These are phyloP conservation scores for Spongilla lacustris DNA, from an alignment of 37 sponge, comb jelly and placozoan species.

Conservation along the genomic window DNA sequence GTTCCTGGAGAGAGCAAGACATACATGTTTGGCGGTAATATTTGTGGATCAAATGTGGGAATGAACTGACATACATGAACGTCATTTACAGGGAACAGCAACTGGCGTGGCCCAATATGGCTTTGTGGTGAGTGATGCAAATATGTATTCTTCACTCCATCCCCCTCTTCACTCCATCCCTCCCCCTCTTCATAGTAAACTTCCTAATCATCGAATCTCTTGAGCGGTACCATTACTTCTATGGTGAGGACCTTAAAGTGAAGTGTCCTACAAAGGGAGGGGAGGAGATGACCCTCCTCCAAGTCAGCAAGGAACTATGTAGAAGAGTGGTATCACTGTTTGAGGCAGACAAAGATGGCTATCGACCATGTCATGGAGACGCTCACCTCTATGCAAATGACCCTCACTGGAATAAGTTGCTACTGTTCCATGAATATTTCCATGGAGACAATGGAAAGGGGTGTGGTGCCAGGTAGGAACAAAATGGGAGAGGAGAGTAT, in stretches of 20 bases:
- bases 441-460: conserved; percentile 92
- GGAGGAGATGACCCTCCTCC: conserved; percentile 68
- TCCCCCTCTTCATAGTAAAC: conserved; percentile 64
- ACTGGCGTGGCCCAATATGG: conserved; percentile 98
- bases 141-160: background rate
- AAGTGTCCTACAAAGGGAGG: conserved; percentile 93
- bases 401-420: conserved; percentile 90
- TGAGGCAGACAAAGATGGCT: conserved; percentile 54
- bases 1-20: conserved; percentile 97
- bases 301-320: conserved; percentile 84
- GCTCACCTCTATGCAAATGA: conserved; percentile 71
- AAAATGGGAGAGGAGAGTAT: background rate
- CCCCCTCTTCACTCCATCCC: background rate
- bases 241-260: conserved; percentile 86
- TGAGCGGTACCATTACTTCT: conserved; percentile 93
- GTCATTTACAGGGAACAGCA: conserved; percentile 69
- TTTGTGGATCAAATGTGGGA: no score
- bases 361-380: conserved; percentile 92
- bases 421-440: conserved; percentile 97
- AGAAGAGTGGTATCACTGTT: conserved; percentile 64
- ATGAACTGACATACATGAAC: background rate
- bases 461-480: conserved; percentile 94
- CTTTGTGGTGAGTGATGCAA: conserved; percentile 77
- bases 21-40: conserved; percentile 91
- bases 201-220: conserved; percentile 90